Conservation (phyloP, 2,888 invertebrate species). For the Notodonta ziczac region DNA sequence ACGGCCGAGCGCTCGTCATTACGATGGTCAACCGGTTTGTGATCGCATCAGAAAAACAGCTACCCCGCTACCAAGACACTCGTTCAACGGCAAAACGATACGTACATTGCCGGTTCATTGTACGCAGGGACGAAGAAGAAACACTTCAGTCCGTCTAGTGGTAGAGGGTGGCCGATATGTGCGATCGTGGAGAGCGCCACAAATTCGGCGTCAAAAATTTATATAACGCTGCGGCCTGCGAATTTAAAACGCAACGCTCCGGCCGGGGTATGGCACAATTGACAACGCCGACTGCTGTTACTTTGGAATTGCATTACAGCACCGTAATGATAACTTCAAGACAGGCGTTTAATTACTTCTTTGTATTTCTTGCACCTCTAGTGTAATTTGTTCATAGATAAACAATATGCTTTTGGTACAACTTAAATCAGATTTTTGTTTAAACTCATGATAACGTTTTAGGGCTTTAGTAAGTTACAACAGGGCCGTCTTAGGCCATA, state of each 20-base stretch:
- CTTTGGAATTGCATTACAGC: neutral
- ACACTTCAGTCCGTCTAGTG: slow-evolving; percentile 40
- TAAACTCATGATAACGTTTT: no score
- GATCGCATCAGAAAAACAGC: slow-evolving; percentile 82
- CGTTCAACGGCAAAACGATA: slow-evolving; percentile 17
- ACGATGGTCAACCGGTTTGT: slow-evolving; percentile 81
- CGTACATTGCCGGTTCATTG: neutral
- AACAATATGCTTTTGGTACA: no score
- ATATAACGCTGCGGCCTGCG: slow-evolving; percentile 58
- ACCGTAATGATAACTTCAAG: neutral
- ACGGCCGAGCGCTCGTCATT: slow-evolving; percentile 65
- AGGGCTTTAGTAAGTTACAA: no score
- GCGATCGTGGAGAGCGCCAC: slow-evolving; percentile 66
- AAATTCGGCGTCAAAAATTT: slow-evolving; percentile 73
- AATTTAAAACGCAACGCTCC: slow-evolving; percentile 46
- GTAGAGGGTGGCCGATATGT: slow-evolving; percentile 67
- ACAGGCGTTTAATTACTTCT: neutral
- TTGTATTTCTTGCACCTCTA: no score
- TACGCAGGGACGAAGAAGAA: neutral
- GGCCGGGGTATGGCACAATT: slow-evolving; percentile 21
- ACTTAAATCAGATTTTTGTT: no score
- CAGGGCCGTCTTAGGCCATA: no score
- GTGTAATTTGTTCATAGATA: no score
- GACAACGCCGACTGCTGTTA: neutral
- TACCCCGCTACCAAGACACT: slow-evolving; percentile 64